phyloP scores from a whole-genome alignment of 2,113 vertebrate genomes.

The Gallinago paraguaiae region DNA sequence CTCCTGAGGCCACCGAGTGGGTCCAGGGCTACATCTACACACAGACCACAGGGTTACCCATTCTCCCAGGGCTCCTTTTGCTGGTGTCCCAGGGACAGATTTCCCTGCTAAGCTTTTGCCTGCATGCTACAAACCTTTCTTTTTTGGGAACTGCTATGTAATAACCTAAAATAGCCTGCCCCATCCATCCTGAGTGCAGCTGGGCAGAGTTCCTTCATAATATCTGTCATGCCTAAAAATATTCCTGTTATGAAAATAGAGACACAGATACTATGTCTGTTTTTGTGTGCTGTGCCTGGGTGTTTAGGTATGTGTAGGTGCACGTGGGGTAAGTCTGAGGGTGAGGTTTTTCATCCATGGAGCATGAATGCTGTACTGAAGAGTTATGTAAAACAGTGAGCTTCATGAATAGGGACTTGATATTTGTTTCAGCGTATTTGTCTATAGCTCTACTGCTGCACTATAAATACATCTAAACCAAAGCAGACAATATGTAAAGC shows the following conservation, averaged over 20 bases:
- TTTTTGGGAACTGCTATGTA: conserved; percentile 50
- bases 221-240: conserved; percentile 68
- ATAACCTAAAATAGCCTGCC: conserved; percentile 42
- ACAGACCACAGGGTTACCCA: neutral
- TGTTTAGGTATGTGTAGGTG: neutral
- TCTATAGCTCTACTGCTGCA: neutral
- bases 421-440: neutral
- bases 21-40: neutral
- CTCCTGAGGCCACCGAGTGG: neutral
- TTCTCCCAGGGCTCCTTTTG: neutral
- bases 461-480: neutral
- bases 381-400: neutral
- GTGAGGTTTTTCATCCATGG: neutral
- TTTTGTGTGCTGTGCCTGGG: neutral
- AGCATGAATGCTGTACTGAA: neutral
- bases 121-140: conserved; percentile 2
- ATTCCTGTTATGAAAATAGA: conserved; percentile 50
- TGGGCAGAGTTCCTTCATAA: conserved; percentile 41
- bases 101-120: neutral
- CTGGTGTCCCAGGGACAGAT: neutral
- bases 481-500: neutral
- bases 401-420: neutral
- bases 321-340: neutral
- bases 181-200: conserved; percentile 30
- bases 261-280: neutral